Evolutionary conservation across 2,797 vertebrate genomes (phyloP).

Genomic region (Hypotaenidia philippensis): DNA sequence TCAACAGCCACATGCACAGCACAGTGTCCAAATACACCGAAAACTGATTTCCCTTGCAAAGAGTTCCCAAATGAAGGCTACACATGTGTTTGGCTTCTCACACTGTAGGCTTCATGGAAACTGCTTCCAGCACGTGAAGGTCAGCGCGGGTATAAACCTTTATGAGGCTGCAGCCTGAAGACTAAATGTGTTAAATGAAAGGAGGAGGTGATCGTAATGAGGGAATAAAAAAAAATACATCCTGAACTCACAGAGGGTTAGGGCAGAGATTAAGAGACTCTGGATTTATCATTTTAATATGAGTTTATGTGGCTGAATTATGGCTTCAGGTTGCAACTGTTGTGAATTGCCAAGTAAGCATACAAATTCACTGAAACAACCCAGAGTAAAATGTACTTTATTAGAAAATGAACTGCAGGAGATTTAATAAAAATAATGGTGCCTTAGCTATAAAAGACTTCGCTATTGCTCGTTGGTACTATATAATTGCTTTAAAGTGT

Average conservation of each 20-base stretch:
- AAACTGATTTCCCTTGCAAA: not conserved
- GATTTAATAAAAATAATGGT: conserved; percentile 9
- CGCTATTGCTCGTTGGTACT: not conserved
- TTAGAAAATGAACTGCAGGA: not conserved
- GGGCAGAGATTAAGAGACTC: conserved; percentile 8
- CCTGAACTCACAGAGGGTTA: not conserved
- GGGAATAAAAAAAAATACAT: not conserved
- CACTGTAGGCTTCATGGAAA: not conserved
- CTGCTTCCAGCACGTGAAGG: not conserved
- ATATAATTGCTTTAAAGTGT: not conserved
- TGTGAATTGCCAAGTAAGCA: not conserved
- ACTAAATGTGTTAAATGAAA: not conserved
- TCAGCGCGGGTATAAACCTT: not conserved
- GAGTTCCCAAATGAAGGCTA: not conserved
- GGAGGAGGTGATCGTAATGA: not conserved
- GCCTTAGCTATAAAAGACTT: not conserved
- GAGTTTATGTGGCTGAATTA: not conserved
- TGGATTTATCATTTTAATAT: conserved; percentile 27
- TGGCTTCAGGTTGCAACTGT: not conserved
- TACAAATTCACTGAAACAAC: not conserved
- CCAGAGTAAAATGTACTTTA: not conserved
- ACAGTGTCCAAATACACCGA: not conserved
- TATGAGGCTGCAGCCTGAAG: not conserved
- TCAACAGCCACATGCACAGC: not conserved
- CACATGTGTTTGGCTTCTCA: not conserved